Base-by-base conservation (phyloP, 2,888 invertebrate species). In the Drepanosiphum platanoidis region DNA sequence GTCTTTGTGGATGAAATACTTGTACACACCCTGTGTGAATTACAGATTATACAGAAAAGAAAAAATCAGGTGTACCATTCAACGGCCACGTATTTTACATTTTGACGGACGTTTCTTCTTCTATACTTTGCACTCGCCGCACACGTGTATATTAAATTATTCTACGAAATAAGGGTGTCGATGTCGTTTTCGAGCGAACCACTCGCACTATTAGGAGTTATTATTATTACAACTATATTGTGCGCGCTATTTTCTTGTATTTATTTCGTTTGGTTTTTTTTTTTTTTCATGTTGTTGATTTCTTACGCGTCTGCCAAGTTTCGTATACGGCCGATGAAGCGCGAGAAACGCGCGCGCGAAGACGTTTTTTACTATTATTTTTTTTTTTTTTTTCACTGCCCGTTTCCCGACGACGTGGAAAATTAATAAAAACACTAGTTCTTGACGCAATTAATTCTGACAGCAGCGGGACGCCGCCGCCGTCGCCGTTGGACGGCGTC, bases 381-480 rank as follows among this genome's bases (percentile, higher is more conserved):
- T n/a, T 36, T 75, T 30, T 13, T 42, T 39, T n/a, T 32, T 34
- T 22, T 46, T n/a, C n/a, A n/a, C n/a, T n/a, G n/a, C n/a, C 30
- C 27, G 13, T 42, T 22, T 34, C 22, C 52, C 11, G 80, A 70
- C 46, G 70, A 58, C 80, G 70, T 71, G 32, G 71, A 46, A 72
- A 83, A 66, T 83, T 74, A 74, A 83, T 64, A 46, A 82, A 74
- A 82, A 74, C 82, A 32, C 74, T 34, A 46, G 32, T 83, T 83
- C 22, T 66, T 34, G 46, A 74, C 66, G 52, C 74, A 36, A 80
- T 68, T 46, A 46, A 71, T 75, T 75, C 9, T 66, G 83, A 83
- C 83, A 34, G 83, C 42, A 11, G 83, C 42, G 18, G 5, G 32
- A 34, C 61, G 74, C 64, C 18, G 8, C 22, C 11, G 46, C 15